Conservation (phyloP, 30 jellyfish, hydroid and myxozoan species). For the Turritopsis dohrnii region DNA sequence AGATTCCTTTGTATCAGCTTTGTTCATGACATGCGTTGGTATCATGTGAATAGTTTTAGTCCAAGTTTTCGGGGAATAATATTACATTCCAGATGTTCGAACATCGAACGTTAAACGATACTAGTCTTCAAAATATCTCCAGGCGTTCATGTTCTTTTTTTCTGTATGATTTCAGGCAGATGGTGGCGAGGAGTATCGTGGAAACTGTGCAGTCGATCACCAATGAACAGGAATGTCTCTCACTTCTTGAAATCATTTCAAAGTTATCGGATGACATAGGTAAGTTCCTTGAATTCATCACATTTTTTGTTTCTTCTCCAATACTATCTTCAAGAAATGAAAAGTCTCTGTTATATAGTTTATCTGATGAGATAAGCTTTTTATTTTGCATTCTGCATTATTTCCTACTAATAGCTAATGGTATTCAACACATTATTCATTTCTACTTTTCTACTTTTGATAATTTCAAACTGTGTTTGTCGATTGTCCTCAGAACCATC, state of each 20-base stretch:
- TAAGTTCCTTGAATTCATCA: too few relatives aligned
- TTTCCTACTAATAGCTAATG: not conserved
- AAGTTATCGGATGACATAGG: conserved; percentile 85
- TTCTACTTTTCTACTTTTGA: not conserved
- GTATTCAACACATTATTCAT: not conserved
- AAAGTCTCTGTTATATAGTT: too few relatives aligned
- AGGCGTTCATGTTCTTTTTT: not conserved
- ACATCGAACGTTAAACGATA: too few relatives aligned
- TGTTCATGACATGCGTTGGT: too few relatives aligned
- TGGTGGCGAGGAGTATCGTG: conserved; percentile 89
- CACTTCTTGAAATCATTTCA: conserved; percentile 62
- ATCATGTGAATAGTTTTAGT: too few relatives aligned
- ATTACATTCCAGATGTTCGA: too few relatives aligned
- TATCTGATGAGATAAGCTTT: not conserved
- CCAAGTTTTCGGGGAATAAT: too few relatives aligned
- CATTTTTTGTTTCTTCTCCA: conserved; percentile 6
- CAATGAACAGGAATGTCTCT: conserved; percentile 65
- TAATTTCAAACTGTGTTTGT: not conserved
- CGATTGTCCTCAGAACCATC: conserved; percentile 57
- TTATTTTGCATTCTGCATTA: too few relatives aligned
- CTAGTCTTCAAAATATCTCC: too few relatives aligned
- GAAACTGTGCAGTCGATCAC: conserved; percentile 75
- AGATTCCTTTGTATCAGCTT: too few relatives aligned
- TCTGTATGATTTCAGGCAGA: conserved; percentile 57
- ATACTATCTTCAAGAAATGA: too few relatives aligned